Conservation (phyloP, 2,888 invertebrate genomes). For the Stomorhina lunata region DNA sequence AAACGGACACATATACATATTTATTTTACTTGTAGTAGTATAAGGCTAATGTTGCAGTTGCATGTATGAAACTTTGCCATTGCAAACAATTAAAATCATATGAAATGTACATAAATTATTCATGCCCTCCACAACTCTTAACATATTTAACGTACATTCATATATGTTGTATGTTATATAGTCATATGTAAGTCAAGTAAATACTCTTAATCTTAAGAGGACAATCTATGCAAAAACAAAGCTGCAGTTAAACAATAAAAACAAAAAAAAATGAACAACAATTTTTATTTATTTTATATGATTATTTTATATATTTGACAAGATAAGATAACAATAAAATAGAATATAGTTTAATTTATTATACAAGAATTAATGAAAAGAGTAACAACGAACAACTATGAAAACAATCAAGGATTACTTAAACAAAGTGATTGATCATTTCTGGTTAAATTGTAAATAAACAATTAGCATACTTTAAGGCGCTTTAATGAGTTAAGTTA, state of each 20-base stretch:
- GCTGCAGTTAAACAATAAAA: neutral
- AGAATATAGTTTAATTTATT: slow-evolving; percentile 37
- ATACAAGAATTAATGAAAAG: neutral
- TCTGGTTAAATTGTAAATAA: neutral
- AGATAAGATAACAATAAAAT: slow-evolving; percentile 38
- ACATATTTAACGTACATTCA: slow-evolving; percentile 1
- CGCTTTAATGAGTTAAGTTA: neutral
- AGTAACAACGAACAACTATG: slow-evolving; percentile 18
- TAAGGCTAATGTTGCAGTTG: slow-evolving; percentile 4
- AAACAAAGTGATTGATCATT: slow-evolving; percentile 15
- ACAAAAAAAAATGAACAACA: neutral
- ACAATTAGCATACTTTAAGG: slow-evolving; percentile 18
- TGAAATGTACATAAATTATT: slow-evolving; percentile 79
- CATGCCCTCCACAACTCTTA: slow-evolving; percentile 69
- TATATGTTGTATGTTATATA: neutral
- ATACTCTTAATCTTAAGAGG: slow-evolving; percentile 77
- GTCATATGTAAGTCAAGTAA: slow-evolving; percentile 48
- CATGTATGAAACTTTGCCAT: slow-evolving; percentile 72
- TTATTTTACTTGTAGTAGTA: slow-evolving; percentile 18
- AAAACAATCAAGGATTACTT: slow-evolving; percentile 37
- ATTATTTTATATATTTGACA: slow-evolving; percentile 24
- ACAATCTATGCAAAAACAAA: slow-evolving; percentile 77
- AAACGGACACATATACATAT: slow-evolving; percentile 34
- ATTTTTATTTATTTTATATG: slow-evolving; percentile 45
- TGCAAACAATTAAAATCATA: slow-evolving; percentile 79